Conservation (phyloP, 2,113 vertebrate species). For the Centropus bengalensis region DNA sequence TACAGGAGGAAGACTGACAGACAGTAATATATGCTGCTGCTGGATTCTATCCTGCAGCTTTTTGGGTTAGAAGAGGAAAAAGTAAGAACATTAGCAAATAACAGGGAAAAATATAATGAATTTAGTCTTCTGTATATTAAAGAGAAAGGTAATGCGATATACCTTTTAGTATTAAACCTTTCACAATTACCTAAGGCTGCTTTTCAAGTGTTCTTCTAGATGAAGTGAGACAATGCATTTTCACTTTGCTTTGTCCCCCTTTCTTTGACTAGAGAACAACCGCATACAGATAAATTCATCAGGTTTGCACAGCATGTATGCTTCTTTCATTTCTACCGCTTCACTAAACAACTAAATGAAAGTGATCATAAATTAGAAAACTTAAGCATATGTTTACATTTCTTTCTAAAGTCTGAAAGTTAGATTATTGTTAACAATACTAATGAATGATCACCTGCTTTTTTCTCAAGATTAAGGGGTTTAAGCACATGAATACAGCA, state of each 20-base stretch:
- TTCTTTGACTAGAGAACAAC: background rate
- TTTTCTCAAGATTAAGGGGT: background rate
- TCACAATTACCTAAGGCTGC: background rate
- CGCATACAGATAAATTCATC: background rate
- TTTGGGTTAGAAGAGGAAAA: background rate
- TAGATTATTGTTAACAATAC: background rate
- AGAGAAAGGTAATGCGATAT: background rate
- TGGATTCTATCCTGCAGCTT: background rate
- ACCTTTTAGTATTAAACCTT: background rate
- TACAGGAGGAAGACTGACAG: background rate
- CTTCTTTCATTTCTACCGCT: background rate
- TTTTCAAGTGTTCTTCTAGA: background rate
- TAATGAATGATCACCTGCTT: background rate
- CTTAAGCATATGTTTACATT: background rate
- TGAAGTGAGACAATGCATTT: constrained; percentile 9
- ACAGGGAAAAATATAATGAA: background rate
- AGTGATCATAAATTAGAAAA: constrained; percentile 30
- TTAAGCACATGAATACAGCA: background rate
- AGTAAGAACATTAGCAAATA: background rate
- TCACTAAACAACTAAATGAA: constrained; percentile 34
- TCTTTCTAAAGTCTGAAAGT: background rate
- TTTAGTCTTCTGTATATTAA: background rate
- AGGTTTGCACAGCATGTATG: background rate
- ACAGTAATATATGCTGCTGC: background rate
- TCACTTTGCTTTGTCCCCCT: background rate